phyloP scores from a whole-genome alignment of 2,888 invertebrate genomes.

The Stenichneumon culpator region DNA sequence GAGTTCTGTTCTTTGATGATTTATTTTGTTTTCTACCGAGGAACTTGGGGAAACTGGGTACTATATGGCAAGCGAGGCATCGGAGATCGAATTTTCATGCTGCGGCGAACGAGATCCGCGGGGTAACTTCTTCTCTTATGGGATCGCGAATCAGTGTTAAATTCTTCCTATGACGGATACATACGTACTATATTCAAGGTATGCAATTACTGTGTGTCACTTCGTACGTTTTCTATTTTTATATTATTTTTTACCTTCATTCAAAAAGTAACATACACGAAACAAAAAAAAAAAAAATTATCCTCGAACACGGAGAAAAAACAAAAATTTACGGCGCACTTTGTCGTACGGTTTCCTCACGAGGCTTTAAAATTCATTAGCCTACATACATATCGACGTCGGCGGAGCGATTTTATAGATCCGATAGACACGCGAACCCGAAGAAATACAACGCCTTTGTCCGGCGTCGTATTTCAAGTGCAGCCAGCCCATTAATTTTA shows the following conservation, averaged over 20 bases:
- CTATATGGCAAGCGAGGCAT: not conserved
- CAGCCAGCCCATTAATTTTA: slow-evolving; percentile 21
- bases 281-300: not conserved
- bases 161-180: slow-evolving; percentile 21
- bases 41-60: not conserved
- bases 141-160: not conserved
- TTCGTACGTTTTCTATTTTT: not conserved
- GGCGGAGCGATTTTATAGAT: slow-evolving; percentile 14
- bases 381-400: slow-evolving; percentile 31
- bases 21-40: not conserved
- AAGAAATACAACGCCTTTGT: slow-evolving; percentile 2
- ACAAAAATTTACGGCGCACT: not conserved
- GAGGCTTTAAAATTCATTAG: slow-evolving; percentile 29
- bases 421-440: slow-evolving; percentile 15
- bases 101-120: not conserved
- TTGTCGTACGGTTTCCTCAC: not conserved
- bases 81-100: not conserved
- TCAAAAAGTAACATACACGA: not conserved
- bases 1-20: not conserved
- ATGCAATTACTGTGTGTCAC: not conserved
- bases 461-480: slow-evolving; percentile 1
- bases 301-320: not conserved
- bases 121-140: slow-evolving; percentile 1
- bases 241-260: not conserved
- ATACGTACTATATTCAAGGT: slow-evolving; percentile 8